These are phyloP conservation scores for Leiothrix lutea DNA, from an alignment of 2,113 vertebrate genomes.

Conservation along the genomic window DNA sequence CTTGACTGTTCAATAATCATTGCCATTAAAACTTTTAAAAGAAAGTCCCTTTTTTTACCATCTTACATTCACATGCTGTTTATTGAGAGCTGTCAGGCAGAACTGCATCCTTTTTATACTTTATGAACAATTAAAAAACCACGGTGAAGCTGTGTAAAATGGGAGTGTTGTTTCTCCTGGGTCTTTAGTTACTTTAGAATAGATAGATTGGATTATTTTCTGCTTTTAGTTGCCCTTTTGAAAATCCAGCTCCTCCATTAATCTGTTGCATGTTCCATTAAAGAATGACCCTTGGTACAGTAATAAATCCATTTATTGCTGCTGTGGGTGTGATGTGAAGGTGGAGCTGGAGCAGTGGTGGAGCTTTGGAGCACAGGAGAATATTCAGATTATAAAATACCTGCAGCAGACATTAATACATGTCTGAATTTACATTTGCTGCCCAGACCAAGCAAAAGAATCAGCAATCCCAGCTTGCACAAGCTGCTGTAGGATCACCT, in stretches of 20 bases:
- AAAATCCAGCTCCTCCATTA: background rate
- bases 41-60: background rate
- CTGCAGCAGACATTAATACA: background rate
- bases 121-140: background rate
- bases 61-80: background rate
- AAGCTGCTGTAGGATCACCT: background rate
- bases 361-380: background rate
- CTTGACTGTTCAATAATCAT: background rate
- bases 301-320: background rate
- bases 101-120: background rate
- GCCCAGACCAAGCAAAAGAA: background rate
- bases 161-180: background rate
- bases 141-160: background rate
- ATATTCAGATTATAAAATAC: background rate
- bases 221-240: background rate
- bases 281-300: background rate
- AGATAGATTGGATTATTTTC: background rate
- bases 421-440: background rate
- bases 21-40: background rate
- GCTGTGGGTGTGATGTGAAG: background rate
- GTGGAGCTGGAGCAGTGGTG: background rate
- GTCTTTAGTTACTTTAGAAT: background rate
- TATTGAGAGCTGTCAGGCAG: background rate
- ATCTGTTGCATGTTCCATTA: background rate
- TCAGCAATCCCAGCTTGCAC: background rate